Base-by-base conservation (phyloP, 64 coral and sea anemone species). In the Pocillopora damicornis region DNA sequence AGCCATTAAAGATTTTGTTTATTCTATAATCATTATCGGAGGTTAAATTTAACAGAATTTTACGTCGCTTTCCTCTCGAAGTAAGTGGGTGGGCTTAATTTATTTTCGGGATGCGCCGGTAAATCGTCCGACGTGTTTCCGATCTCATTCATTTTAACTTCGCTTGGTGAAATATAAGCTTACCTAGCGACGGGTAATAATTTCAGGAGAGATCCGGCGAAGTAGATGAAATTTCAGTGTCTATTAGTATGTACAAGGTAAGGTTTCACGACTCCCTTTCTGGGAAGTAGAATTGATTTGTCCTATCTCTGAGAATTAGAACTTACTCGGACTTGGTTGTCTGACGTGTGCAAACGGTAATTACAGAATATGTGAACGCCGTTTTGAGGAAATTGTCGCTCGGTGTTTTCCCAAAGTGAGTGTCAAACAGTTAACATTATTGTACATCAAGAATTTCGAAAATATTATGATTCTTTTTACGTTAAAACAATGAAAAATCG, bases 211-310 rank as follows among this genome's bases (percentile, higher is more conserved):
- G 42, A 51, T 51, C 42, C 42, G 42, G 7, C 42, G 42, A 51
- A 51, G 42, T 85, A 72, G 11, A 58, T 69, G 8, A 45, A 38
- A 72, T 42, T 26, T 85, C 17, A 9, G 64, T 11, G 38, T 14
- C 20, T 85, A n/a, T 2, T 85, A 85, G 63, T 42, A 85, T 85
- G 81, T 73, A 73, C 65, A 85, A 85, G 81, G 81, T 85, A 42
- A 85, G 81, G 64, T 85, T 85, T 72, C 26, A 26, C 18, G 22
- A 15, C 8, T 26, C 35, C 25, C 71, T 72, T 37, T 85, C 37
- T 69, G 11, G 35, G 61, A 72, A 72, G 25, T 16, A 85, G 65
- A 42, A 22, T 4, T 6, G 20, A 9, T 85, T 58, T 85, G 22
- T 12, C 14, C 22, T 23, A 13, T 72, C 14, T 30, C 11, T 22